Percentiles rank a stretch among this genome's conserved stretches.
phyloP scores from a whole-genome alignment of 2,888 invertebrate species.

The Hirtodrosophila trivittata region DNA sequence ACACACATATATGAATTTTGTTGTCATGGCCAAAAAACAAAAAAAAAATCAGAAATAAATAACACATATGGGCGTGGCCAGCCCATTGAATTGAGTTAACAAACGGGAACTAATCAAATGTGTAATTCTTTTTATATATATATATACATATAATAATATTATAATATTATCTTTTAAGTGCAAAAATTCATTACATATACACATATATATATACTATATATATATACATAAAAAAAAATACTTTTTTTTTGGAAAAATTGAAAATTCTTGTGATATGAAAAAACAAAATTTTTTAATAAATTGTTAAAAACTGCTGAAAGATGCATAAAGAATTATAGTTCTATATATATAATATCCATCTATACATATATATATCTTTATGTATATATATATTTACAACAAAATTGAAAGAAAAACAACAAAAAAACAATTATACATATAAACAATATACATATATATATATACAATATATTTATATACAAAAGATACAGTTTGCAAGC shows the following conservation, averaged over 20 bases:
- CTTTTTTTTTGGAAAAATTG: slow-evolving; percentile 70
- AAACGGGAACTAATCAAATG: slow-evolving; percentile 62
- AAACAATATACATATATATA: slow-evolving; percentile 59
- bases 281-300: slow-evolving; percentile 68
- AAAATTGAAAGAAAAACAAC: slow-evolving; percentile 35
- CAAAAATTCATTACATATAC: slow-evolving; percentile 1
- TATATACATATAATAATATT: slow-evolving; percentile 13
- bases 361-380: slow-evolving; percentile 31
- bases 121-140: slow-evolving; percentile 53
- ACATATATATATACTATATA: slow-evolving; percentile 16
- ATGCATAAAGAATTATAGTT: slow-evolving; percentile 33
- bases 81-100: slow-evolving; percentile 54
- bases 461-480: slow-evolving; percentile 72
- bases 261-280: slow-evolving; percentile 79
- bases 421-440: slow-evolving; percentile 18
- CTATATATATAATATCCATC: slow-evolving; percentile 12
- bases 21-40: slow-evolving; percentile 49
- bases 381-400: slow-evolving; percentile 40
- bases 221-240: slow-evolving; percentile 14
- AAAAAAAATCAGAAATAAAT: neutral
- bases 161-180: slow-evolving; percentile 24
- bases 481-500: slow-evolving; percentile 55
- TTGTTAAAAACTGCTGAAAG: slow-evolving; percentile 72
- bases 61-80: slow-evolving; percentile 54
- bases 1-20: slow-evolving; percentile 54